Percentiles rank a stretch among this genome's conserved stretches.
These are phyloP conservation scores for Drosophila trichaetosa DNA, from an alignment of 2,888 invertebrate species.

Conservation along the genomic window DNA sequence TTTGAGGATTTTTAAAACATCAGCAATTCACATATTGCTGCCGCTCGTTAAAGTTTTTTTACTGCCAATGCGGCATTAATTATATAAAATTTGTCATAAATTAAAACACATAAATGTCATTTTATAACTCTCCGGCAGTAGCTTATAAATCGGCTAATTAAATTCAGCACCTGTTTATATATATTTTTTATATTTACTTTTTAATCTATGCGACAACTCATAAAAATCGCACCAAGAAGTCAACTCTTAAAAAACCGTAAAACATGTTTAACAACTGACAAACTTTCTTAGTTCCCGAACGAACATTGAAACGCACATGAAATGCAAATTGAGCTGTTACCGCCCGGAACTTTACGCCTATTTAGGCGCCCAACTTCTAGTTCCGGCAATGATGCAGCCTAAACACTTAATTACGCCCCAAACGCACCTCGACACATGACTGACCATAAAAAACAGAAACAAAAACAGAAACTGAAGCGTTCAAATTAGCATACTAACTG, in stretches of 20 bases:
- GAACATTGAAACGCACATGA: slow-evolving; percentile 55
- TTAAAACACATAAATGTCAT: slow-evolving; percentile 42
- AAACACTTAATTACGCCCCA: slow-evolving; percentile 74
- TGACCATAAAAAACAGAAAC: slow-evolving; percentile 50
- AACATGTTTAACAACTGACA: slow-evolving; percentile 58
- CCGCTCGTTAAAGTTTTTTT: slow-evolving; percentile 54
- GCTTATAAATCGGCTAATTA: slow-evolving; percentile 73
- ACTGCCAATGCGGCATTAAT: slow-evolving; percentile 53
- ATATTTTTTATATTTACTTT: not conserved
- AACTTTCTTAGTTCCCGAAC: slow-evolving; percentile 40
- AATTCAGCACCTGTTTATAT: slow-evolving; percentile 41
- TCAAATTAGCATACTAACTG: slow-evolving; percentile 77
- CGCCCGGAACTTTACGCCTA: slow-evolving; percentile 62
- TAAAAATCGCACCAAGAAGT: slow-evolving; percentile 66
- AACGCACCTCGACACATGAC: slow-evolving; percentile 52
- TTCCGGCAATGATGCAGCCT: slow-evolving; percentile 58
- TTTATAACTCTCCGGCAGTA: slow-evolving; percentile 20
- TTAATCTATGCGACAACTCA: slow-evolving; percentile 30
- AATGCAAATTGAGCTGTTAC: slow-evolving; percentile 79
- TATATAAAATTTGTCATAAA: slow-evolving; percentile 50
- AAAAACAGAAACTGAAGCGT: slow-evolving; percentile 23
- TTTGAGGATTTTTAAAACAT: slow-evolving; percentile 29
- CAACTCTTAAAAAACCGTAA: slow-evolving; percentile 69
- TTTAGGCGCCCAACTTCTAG: slow-evolving; percentile 53
- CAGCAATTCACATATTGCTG: slow-evolving; percentile 52